Evolutionary conservation across 2,113 vertebrate species (phyloP).

Genomic region (Labeo catla): DNA sequence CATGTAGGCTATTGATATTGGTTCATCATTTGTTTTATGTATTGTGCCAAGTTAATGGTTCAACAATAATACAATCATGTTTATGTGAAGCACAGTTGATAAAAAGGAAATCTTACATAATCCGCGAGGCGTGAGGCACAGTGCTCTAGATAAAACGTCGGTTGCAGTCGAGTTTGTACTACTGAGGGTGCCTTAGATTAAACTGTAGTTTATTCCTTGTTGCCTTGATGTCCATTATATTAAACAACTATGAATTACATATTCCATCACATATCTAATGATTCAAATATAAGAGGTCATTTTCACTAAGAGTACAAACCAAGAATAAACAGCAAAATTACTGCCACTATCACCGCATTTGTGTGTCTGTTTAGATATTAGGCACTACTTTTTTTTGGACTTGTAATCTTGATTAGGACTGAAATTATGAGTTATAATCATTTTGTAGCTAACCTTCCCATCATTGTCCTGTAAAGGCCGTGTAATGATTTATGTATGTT

Average conservation of each 20-base stretch:
- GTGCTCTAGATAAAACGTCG: slow-evolving; percentile 6
- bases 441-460: background rate
- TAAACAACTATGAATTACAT: slow-evolving; percentile 5
- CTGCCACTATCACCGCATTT: background rate
- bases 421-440: background rate
- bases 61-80: background rate
- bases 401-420: background rate
- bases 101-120: background rate
- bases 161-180: slow-evolving; percentile 28
- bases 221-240: slow-evolving; percentile 67
- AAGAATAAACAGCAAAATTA: background rate
- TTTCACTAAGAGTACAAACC: background rate
- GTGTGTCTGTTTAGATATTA: background rate
- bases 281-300: background rate
- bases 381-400: background rate
- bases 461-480: background rate
- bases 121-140: background rate
- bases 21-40: background rate
- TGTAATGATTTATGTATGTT: background rate
- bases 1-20: background rate
- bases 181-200: slow-evolving; percentile 70
- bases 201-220: slow-evolving; percentile 62
- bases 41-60: slow-evolving; percentile 7
- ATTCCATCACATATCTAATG: background rate
- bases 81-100: slow-evolving; percentile 4